Conservation (phyloP, 2,888 invertebrate genomes). For the Agonopterix alstromeriana region DNA sequence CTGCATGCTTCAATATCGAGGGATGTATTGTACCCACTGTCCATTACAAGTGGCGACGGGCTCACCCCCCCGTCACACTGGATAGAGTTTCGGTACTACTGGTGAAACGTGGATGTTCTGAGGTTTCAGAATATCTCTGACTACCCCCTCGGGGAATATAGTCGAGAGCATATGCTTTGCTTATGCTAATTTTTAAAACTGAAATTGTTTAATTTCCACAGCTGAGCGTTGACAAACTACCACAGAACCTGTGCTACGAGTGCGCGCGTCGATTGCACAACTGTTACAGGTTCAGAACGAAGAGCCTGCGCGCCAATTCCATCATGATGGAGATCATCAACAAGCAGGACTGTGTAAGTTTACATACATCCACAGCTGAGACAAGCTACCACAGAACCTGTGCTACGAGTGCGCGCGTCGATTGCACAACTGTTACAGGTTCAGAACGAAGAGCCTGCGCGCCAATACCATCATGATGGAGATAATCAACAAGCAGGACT, state of each 20-base stretch:
- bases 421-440: conserved; percentile 25
- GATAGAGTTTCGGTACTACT: no score
- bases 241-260: conserved; percentile 43
- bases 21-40: no score
- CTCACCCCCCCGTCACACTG: no score
- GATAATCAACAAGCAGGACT: conserved; percentile 26
- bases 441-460: conserved; percentile 31
- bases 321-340: conserved; percentile 35
- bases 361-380: neutral
- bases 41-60: no score
- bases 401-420: conserved; percentile 33
- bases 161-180: no score
- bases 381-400: no score
- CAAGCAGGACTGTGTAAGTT: conserved; percentile 36
- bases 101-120: no score
- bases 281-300: conserved; percentile 28
- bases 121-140: no score
- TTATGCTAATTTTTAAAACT: no score
- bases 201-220: conserved; percentile 11
- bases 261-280: conserved; percentile 37
- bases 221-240: conserved; percentile 32
- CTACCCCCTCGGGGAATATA: no score
- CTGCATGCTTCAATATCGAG: no score
- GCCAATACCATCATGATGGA: conserved; percentile 39
- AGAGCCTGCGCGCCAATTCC: conserved; percentile 31